Percentiles rank a stretch among this genome's conserved stretches.
Evolutionary conservation across 2,888 invertebrate genomes (phyloP).

Genomic region (Isoperla grammatica): DNA sequence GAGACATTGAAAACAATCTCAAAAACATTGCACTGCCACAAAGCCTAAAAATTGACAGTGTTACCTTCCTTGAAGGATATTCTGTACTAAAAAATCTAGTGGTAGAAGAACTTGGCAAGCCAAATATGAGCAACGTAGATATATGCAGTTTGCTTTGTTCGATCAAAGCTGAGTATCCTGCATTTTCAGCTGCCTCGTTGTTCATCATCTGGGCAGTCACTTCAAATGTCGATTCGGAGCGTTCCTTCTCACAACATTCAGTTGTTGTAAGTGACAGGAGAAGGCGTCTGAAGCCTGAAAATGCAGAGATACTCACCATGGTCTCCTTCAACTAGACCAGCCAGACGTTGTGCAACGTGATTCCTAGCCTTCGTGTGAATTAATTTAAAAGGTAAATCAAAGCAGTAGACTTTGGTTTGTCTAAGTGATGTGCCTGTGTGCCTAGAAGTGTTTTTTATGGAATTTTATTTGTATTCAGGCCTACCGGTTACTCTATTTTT

Average conservation of each 20-base stretch:
- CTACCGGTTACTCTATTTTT: too few relatives aligned
- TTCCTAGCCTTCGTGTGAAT: too few relatives aligned
- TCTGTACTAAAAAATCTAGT: background rate
- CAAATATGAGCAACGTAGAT: background rate
- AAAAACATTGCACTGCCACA: too few relatives aligned
- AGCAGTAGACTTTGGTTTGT: too few relatives aligned
- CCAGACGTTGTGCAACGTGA: too few relatives aligned
- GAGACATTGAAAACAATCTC: too few relatives aligned
- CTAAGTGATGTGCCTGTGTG: too few relatives aligned
- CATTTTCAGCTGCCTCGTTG: background rate
- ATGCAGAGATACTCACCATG: slow-evolving; percentile 1
- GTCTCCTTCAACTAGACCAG: background rate
- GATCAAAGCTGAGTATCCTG: background rate
- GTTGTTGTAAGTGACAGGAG: background rate
- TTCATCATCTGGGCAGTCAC: background rate
- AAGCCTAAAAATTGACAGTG: too few relatives aligned
- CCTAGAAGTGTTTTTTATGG: too few relatives aligned
- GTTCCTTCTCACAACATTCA: background rate
- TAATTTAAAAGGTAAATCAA: too few relatives aligned
- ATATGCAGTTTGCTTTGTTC: background rate
- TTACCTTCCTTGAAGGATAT: background rate
- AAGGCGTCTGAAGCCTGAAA: background rate
- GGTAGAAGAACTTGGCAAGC: background rate
- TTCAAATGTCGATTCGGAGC: background rate
- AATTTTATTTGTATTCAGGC: too few relatives aligned